phyloP scores from a whole-genome alignment of 2,113 vertebrate species.

The Egretta garzetta region DNA sequence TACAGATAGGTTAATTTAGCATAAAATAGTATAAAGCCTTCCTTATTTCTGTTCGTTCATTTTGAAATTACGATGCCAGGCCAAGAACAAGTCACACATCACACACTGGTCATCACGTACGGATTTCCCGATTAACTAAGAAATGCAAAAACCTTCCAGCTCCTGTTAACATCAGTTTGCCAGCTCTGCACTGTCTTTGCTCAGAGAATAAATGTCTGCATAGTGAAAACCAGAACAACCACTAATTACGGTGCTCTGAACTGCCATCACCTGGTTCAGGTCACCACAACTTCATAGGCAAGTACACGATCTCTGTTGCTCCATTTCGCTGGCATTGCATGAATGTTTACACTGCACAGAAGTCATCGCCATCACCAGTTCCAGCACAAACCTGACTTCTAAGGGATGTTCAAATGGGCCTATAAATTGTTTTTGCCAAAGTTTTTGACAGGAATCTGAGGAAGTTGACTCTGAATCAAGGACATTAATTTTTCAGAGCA shows the following conservation, averaged over 20 bases:
- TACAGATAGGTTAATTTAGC: conserved; percentile 66
- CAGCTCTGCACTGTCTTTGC: background rate
- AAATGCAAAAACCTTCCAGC: background rate
- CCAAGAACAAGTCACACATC: background rate
- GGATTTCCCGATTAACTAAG: background rate
- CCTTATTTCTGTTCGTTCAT: conserved; percentile 60
- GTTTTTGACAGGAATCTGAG: background rate
- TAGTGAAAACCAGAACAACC: background rate
- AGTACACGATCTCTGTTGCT: background rate
- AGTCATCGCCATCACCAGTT: background rate
- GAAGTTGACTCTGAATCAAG: background rate
- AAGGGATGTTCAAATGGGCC: background rate
- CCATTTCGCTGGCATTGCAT: background rate
- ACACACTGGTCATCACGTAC: background rate
- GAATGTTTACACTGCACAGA: background rate
- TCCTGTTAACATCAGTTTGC: background rate
- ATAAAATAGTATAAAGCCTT: conserved; percentile 57
- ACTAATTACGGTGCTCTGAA: background rate
- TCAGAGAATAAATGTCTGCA: background rate
- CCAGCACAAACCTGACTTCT: background rate
- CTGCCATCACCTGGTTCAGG: background rate
- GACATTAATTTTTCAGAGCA: background rate
- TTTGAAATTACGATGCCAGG: conserved; percentile 48
- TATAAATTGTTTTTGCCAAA: background rate
- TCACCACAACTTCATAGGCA: background rate